Percentiles rank a stretch among this genome's conserved stretches.
Evolutionary conservation across 2,888 invertebrate species (phyloP).

Genomic region (Tipula unca): DNA sequence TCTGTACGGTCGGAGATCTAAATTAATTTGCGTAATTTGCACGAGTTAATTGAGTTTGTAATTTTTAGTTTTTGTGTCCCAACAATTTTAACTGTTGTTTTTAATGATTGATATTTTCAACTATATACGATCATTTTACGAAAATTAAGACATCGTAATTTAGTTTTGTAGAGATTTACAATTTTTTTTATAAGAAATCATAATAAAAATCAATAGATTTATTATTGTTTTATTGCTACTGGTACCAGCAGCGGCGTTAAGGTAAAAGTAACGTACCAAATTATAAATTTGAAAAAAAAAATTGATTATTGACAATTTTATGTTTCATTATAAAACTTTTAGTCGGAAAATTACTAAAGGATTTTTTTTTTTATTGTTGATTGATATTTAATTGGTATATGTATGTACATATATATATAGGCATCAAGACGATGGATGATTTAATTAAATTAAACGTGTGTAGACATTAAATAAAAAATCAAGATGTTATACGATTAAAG

Average conservation of each 20-base stretch:
- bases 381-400: neutral
- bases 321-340: neutral
- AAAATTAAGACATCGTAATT: neutral
- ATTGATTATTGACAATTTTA: neutral
- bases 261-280: neutral
- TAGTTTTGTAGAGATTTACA: no score
- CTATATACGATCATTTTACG: neutral
- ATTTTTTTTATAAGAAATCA: neutral
- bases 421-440: no score
- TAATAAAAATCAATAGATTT: neutral
- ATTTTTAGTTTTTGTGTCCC: neutral
- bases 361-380: neutral
- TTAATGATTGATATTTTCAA: neutral
- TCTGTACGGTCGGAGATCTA: neutral
- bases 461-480: neutral
- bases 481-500: neutral
- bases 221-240: neutral
- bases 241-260: conserved; percentile 8
- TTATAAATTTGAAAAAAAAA: neutral
- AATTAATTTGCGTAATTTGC: neutral
- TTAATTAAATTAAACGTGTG: neutral
- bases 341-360: neutral
- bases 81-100: neutral
- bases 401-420: neutral
- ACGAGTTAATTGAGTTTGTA: neutral